Evolutionary conservation across 1,140 invertebrate genomes (phyloP).

Genomic region (Sycobia sp.): DNA sequence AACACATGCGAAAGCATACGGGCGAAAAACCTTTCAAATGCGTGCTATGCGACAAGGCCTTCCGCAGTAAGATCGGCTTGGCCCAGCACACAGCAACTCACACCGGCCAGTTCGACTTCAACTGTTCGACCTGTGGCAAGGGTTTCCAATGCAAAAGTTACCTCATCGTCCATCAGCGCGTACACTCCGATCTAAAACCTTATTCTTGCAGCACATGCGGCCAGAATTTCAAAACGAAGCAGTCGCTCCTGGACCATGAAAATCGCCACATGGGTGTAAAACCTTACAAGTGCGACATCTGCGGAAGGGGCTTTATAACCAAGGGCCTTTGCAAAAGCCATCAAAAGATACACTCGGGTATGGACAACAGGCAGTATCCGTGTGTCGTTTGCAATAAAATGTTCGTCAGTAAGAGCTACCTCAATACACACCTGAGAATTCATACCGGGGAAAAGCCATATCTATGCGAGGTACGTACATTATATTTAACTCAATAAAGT

Average conservation of each 20-base stretch:
- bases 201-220: constrained; percentile 68
- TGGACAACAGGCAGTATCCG: constrained; percentile 69
- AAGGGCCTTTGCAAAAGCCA: constrained; percentile 77
- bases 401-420: constrained; percentile 78
- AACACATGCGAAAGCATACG: constrained; percentile 81
- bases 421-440: constrained; percentile 83
- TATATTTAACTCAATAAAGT: no score
- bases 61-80: constrained; percentile 71
- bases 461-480: constrained; percentile 59
- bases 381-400: constrained; percentile 71
- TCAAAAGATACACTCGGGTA: constrained; percentile 72
- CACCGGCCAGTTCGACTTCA: constrained; percentile 69
- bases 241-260: constrained; percentile 77
- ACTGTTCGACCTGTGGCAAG: constrained; percentile 73
- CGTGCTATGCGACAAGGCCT: constrained; percentile 75
- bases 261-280: constrained; percentile 82
- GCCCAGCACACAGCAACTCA: constrained; percentile 73
- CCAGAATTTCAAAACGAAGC: constrained; percentile 74
- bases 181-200: constrained; percentile 70
- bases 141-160: constrained; percentile 76
- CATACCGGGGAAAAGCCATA: constrained; percentile 86
- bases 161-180: constrained; percentile 72
- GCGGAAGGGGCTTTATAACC: constrained; percentile 81
- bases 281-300: constrained; percentile 80
- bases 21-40: constrained; percentile 83